These are phyloP conservation scores for Rhodeus uyekii DNA, from an alignment of 2,797 vertebrate species.

Conservation along the genomic window DNA sequence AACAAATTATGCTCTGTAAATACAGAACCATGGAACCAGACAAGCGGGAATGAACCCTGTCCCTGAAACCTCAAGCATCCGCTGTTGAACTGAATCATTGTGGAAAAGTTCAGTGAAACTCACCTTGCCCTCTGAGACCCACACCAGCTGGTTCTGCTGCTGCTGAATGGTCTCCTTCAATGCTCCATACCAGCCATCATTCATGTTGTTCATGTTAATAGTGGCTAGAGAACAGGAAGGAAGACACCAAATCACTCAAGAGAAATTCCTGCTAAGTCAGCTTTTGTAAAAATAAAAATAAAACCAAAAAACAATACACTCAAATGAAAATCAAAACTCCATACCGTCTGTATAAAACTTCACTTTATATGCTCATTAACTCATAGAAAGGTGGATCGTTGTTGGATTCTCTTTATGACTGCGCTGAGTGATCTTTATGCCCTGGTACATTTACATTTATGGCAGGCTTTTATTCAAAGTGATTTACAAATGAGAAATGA, in stretches of 20 bases:
- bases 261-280: background rate
- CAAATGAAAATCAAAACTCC: background rate
- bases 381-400: background rate
- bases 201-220: constrained; percentile 98
- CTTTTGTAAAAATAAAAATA: background rate
- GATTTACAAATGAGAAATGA: constrained; percentile 15
- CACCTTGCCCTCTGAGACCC: constrained; percentile 99
- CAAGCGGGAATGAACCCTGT: background rate
- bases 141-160: constrained; percentile 97
- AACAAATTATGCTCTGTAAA: background rate
- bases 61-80: background rate
- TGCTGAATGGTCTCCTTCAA: constrained; percentile 94
- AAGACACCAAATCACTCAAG: background rate
- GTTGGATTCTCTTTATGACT: constrained; percentile 1
- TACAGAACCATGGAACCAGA: background rate
- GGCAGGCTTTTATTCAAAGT: constrained; percentile 34
- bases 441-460: constrained; percentile 29
- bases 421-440: background rate
- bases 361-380: constrained; percentile 5
- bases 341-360: background rate
- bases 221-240: constrained; percentile 75
- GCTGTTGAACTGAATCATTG: background rate
- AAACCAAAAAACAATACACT: no score
- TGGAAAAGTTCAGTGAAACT: constrained; percentile 50
- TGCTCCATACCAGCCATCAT: constrained; percentile 97